Percentiles rank a stretch among this genome's conserved stretches.
These are phyloP conservation scores for Proisotoma minuta DNA, from an alignment of 2,888 invertebrate species.

Conservation along the genomic window DNA sequence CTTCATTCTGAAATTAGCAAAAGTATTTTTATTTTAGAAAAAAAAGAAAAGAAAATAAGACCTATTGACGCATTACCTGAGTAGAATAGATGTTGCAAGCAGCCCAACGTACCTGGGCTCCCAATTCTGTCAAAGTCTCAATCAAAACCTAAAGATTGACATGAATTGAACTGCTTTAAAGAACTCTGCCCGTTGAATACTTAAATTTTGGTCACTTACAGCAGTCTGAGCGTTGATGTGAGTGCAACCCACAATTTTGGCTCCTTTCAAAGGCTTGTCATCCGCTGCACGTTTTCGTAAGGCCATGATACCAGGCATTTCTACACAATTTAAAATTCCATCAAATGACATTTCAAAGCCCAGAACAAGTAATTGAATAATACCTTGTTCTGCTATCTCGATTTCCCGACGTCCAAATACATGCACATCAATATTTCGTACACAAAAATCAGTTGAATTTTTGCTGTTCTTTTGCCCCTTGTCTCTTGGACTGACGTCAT, in stretches of 20 bases:
- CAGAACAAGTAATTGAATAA: conserved; percentile 20
- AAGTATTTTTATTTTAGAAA: not conserved
- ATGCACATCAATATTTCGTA: conserved; percentile 85
- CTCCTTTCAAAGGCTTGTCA: conserved; percentile 90
- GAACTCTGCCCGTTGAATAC: not conserved
- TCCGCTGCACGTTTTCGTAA: conserved; percentile 83
- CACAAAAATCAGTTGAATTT: conserved; percentile 86
- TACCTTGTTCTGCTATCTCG: conserved; percentile 92
- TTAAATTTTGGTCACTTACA: conserved; percentile 53
- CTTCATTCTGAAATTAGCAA: conserved; percentile 71
- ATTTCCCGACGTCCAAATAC: conserved; percentile 93
- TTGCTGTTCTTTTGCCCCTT: conserved; percentile 81
- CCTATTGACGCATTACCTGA: conserved; percentile 57
- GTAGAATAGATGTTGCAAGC: conserved; percentile 98
- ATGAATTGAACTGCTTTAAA: not conserved
- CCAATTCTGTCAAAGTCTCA: conserved; percentile 80
- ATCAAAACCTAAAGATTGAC: conserved; percentile 62
- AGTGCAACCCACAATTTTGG: conserved; percentile 94
- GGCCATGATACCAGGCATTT: conserved; percentile 98
- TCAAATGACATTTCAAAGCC: too few relatives aligned
- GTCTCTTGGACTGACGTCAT: conserved; percentile 87
- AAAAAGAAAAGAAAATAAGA: not conserved
- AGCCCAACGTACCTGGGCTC: conserved; percentile 88
- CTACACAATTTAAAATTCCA: conserved; percentile 55
- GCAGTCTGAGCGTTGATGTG: conserved; percentile 99